Evolutionary conservation across 2,113 vertebrate species (phyloP).

Genomic region (Mirounga angustirostris): DNA sequence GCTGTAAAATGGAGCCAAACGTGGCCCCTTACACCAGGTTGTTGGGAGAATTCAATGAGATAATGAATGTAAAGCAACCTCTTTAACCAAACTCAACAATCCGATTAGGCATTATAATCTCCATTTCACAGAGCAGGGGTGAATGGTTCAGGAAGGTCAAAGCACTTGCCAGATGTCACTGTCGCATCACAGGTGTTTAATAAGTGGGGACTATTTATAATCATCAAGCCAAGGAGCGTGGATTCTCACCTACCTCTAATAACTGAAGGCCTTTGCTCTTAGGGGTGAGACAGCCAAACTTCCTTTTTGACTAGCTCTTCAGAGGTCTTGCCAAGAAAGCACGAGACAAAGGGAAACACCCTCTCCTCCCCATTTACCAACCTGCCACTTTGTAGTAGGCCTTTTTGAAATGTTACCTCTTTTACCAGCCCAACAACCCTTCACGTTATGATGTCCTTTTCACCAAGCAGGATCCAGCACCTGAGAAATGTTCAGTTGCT

Average conservation of each 20-base stretch:
- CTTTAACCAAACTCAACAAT: slow-evolving; percentile 26
- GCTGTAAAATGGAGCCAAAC: slow-evolving; percentile 40
- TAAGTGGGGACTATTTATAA: background rate
- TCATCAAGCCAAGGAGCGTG: background rate
- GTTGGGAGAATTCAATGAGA: background rate
- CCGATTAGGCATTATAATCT: slow-evolving; percentile 16
- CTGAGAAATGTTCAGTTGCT: background rate
- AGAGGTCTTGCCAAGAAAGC: background rate
- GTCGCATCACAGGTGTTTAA: background rate
- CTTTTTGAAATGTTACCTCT: background rate
- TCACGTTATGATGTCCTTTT: background rate
- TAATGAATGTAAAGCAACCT: slow-evolving; percentile 10
- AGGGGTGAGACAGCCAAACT: background rate
- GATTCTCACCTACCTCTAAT: background rate
- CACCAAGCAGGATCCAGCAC: background rate
- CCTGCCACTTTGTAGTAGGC: background rate
- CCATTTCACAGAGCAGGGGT: background rate
- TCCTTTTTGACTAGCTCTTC: background rate
- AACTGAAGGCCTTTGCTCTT: background rate
- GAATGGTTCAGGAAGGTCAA: slow-evolving; percentile 25
- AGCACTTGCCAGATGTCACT: background rate
- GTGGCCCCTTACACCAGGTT: background rate
- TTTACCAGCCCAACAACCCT: background rate
- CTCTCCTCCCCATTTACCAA: background rate
- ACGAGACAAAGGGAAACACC: background rate